A percentile compares a stretch with the other conserved stretches of the same genome.
These are phyloP conservation scores for Ochropleura plecta DNA, from an alignment of 2,888 invertebrate species.

Conservation along the genomic window DNA sequence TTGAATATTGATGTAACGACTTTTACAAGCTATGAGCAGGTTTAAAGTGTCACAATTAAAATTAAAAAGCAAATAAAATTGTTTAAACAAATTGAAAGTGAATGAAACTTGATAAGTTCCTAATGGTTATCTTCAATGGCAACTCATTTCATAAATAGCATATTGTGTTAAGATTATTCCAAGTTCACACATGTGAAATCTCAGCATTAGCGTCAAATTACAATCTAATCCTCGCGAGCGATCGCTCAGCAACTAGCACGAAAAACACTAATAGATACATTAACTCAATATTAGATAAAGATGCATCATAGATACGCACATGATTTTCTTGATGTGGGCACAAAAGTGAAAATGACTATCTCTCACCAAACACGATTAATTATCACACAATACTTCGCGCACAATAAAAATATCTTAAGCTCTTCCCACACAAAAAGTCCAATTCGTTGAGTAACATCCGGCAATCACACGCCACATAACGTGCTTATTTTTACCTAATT, in stretches of 20 bases:
- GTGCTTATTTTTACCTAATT: slow-evolving; percentile 80
- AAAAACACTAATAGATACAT: slow-evolving; percentile 49
- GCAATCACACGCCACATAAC: slow-evolving; percentile 73
- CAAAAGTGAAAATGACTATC: slow-evolving; percentile 86
- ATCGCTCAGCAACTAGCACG: slow-evolving; percentile 44
- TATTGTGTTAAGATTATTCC: slow-evolving; percentile 48
- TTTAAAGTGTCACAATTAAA: slow-evolving; percentile 17
- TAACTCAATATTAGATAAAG: slow-evolving; percentile 50
- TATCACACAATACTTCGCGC: slow-evolving; percentile 77
- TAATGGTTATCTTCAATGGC: slow-evolving; percentile 29
- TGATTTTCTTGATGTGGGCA: slow-evolving; percentile 71
- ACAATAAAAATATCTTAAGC: slow-evolving; percentile 76
- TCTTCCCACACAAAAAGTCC: slow-evolving; percentile 81
- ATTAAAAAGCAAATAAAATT: neutral
- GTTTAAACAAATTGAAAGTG: slow-evolving; percentile 10
- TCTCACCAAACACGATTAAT: slow-evolving; percentile 84
- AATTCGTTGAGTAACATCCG: slow-evolving; percentile 77
- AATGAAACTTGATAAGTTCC: slow-evolving; percentile 25
- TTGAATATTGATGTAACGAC: slow-evolving; percentile 38
- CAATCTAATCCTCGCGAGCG: slow-evolving; percentile 51
- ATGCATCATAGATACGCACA: slow-evolving; percentile 63
- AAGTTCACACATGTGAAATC: slow-evolving; percentile 60
- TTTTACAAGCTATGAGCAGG: slow-evolving; percentile 17
- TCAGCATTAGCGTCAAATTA: slow-evolving; percentile 60
- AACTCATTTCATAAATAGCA: slow-evolving; percentile 34